Evolutionary conservation across 1,140 invertebrate genomes (phyloP).

Genomic region (Drosophila eugracilis): DNA sequence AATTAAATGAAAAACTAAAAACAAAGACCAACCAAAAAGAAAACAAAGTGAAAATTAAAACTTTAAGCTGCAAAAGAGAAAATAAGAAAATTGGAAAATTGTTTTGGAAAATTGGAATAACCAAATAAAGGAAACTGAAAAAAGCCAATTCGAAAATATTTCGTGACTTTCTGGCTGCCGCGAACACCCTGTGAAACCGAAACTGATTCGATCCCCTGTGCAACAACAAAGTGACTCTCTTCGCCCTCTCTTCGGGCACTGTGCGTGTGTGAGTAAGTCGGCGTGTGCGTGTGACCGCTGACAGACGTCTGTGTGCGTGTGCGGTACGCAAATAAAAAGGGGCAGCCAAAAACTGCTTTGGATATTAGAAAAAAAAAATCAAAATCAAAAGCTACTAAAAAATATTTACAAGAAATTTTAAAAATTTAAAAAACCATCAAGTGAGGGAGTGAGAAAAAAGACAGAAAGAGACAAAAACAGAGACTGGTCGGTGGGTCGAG

Average conservation of each 20-base stretch:
- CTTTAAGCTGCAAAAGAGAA: constrained; percentile 1
- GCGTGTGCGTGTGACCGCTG: constrained; percentile 18
- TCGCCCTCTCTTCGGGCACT: constrained; percentile 41
- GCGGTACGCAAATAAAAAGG: constrained; percentile 40
- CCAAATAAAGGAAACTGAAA: not conserved
- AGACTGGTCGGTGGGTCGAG: constrained; percentile 44
- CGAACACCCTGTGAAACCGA: constrained; percentile 62
- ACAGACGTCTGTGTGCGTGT: constrained; percentile 54
- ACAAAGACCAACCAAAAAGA: not conserved
- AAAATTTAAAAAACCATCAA: not conserved
- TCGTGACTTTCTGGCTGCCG: constrained; percentile 26
- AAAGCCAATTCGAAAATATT: constrained; percentile 66
- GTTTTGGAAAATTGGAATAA: constrained; percentile 8
- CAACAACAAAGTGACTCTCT: constrained; percentile 57
- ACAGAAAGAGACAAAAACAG: no score
- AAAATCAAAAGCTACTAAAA: constrained; percentile 7
- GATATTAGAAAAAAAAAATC: constrained; percentile 21
- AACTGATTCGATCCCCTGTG: constrained; percentile 58
- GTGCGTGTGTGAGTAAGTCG: constrained; percentile 40
- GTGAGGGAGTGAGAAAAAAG: not conserved
- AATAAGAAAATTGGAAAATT: constrained; percentile 3
- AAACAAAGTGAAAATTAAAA: constrained; percentile 3
- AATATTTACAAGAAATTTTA: constrained; percentile 11
- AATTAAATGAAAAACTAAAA: not conserved
- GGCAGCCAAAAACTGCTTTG: constrained; percentile 26